These are phyloP conservation scores for Tetragonula clypearis DNA, from an alignment of 1,140 invertebrate species.

Conservation along the genomic window DNA sequence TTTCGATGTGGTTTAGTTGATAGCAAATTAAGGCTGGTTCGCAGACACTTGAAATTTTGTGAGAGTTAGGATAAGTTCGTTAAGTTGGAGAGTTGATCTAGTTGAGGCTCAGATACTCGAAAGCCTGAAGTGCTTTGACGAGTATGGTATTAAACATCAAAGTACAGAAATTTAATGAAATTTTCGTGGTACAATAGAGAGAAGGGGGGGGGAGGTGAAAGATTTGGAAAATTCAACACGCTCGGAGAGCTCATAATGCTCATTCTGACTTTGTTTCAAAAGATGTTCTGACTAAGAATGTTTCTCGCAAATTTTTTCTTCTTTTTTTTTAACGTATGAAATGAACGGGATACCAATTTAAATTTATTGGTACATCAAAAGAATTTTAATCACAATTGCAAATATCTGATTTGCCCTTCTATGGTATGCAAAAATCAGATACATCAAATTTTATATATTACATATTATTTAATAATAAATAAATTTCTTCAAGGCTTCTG, in stretches of 20 bases:
- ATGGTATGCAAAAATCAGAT: no score
- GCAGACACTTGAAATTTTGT: constrained; percentile 5
- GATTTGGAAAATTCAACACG: background rate
- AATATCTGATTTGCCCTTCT: no score
- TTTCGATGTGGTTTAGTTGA: background rate
- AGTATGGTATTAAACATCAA: background rate
- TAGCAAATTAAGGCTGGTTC: background rate
- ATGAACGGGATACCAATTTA: no score
- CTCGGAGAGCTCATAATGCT: background rate
- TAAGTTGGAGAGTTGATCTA: constrained; percentile 14
- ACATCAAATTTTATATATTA: no score
- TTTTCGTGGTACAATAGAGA: background rate
- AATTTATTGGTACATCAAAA: no score
- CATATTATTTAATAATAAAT: no score
- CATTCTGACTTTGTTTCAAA: no score
- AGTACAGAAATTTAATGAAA: background rate
- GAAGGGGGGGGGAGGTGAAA: background rate
- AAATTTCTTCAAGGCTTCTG: no score
- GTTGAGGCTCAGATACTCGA: background rate
- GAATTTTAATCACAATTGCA: no score
- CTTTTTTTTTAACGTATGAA: no score
- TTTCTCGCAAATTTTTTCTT: no score
- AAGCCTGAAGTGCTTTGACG: background rate
- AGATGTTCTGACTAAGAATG: no score
- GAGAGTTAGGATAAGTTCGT: constrained; percentile 10